Conservation (phyloP, 2,113 vertebrate species). For the Syrrhaptes paradoxus region DNA sequence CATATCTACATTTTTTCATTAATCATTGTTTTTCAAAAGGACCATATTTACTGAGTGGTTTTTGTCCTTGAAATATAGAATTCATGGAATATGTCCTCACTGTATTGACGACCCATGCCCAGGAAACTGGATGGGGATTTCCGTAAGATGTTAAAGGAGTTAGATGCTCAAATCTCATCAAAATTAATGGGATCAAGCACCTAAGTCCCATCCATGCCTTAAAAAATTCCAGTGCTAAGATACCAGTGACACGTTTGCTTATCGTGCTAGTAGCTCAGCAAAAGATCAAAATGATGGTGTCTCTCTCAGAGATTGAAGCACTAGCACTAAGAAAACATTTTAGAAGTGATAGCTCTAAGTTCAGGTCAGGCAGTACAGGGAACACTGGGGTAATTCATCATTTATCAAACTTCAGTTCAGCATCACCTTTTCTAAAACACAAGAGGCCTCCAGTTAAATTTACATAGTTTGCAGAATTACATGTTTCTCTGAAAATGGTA, state of each 20-base stretch:
- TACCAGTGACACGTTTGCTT: neutral
- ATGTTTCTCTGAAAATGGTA: neutral
- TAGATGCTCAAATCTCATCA: neutral
- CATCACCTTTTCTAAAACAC: neutral
- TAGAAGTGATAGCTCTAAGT: neutral
- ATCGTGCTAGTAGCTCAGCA: neutral
- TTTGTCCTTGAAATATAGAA: neutral
- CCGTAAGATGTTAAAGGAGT: neutral
- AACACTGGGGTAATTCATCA: neutral
- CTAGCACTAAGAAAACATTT: neutral
- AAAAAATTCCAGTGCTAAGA: neutral
- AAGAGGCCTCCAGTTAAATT: neutral
- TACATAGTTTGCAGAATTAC: neutral
- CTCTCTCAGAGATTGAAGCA: accelerated
- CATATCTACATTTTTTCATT: neutral
- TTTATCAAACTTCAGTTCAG: neutral
- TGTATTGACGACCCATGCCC: neutral
- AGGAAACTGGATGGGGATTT: neutral
- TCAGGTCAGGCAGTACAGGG: neutral
- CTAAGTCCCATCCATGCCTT: neutral
- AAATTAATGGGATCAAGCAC: neutral
- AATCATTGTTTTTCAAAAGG: neutral
- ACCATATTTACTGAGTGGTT: neutral
- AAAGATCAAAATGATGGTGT: neutral
- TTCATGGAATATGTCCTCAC: neutral